phyloP scores from a whole-genome alignment of 2,888 invertebrate genomes.

The Tetropium fuscum region DNA sequence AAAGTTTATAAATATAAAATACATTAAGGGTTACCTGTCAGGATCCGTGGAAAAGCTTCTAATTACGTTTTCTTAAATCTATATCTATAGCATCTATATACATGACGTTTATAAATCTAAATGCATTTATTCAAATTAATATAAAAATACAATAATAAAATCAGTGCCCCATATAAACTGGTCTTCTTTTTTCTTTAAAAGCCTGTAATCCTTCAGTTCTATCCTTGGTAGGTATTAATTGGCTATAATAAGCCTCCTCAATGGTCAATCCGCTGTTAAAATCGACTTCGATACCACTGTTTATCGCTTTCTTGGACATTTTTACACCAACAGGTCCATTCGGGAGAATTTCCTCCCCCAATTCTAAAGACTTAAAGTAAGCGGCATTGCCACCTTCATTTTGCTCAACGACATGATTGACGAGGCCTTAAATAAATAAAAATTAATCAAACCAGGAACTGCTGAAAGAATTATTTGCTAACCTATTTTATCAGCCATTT shows the following conservation, averaged over 20 bases:
- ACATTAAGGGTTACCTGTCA: too few relatives aligned
- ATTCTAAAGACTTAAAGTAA: slow-evolving; percentile 80
- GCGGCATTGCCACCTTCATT: slow-evolving; percentile 87
- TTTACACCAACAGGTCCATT: slow-evolving; percentile 94
- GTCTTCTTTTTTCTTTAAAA: slow-evolving; percentile 93
- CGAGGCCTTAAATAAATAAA: slow-evolving; percentile 75
- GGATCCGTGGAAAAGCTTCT: too few relatives aligned
- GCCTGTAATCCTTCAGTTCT: slow-evolving; percentile 93
- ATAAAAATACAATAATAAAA: slow-evolving; percentile 19
- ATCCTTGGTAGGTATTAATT: slow-evolving; percentile 92
- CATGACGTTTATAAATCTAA: too few relatives aligned
- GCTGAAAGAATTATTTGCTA: too few relatives aligned
- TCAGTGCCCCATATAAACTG: slow-evolving; percentile 87
- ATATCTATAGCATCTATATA: too few relatives aligned
- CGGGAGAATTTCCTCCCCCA: slow-evolving; percentile 89
- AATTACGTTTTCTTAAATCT: too few relatives aligned
- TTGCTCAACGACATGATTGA: slow-evolving; percentile 88
- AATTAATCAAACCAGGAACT: too few relatives aligned
- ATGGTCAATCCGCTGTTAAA: slow-evolving; percentile 84
- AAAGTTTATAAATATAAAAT: too few relatives aligned
- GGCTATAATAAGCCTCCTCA: slow-evolving; percentile 93
- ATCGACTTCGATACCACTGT: slow-evolving; percentile 84
- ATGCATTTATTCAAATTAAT: too few relatives aligned
- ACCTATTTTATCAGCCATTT: slow-evolving; percentile 80
- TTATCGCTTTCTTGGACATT: slow-evolving; percentile 93